A percentile compares a stretch with the other conserved stretches of the same genome.
Conservation (phyloP, 2,113 vertebrate genomes). For the Nibea albiflora region DNA sequence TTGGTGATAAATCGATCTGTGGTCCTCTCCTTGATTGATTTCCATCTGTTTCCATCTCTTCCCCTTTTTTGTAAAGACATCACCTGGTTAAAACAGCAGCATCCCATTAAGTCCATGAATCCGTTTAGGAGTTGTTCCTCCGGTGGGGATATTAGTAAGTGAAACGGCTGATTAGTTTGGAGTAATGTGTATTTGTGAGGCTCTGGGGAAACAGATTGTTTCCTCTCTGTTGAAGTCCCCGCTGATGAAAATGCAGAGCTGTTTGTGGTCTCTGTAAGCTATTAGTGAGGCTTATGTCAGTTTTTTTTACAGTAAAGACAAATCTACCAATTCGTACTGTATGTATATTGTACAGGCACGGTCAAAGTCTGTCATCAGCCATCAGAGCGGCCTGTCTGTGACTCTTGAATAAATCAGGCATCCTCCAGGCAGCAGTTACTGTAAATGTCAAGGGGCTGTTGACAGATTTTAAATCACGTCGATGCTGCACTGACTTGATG, state of each 20-base stretch:
- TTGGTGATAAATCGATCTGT: neutral
- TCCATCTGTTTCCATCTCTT: slow-evolving; percentile 2
- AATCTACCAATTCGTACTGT: too few relatives aligned
- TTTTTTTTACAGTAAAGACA: too few relatives aligned
- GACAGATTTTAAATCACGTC: too few relatives aligned
- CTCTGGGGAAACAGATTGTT: slow-evolving; percentile 2
- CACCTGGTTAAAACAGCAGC: neutral
- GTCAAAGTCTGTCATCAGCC: too few relatives aligned
- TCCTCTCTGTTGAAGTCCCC: neutral
- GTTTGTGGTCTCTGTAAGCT: neutral
- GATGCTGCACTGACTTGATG: too few relatives aligned
- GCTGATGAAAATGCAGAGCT: neutral
- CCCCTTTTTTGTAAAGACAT: slow-evolving; percentile 10
- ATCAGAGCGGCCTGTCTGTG: too few relatives aligned
- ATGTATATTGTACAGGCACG: too few relatives aligned
- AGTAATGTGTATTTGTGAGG: slow-evolving; percentile 11
- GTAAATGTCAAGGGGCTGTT: too few relatives aligned
- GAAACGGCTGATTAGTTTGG: slow-evolving; percentile 43
- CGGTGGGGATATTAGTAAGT: slow-evolving; percentile 27
- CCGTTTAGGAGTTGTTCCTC: slow-evolving; percentile 4
- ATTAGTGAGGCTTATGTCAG: neutral
- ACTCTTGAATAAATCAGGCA: too few relatives aligned
- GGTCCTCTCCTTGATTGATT: neutral
- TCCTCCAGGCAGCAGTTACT: too few relatives aligned
- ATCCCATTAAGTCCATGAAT: slow-evolving; percentile 11